Evolutionary conservation across 2,797 vertebrate genomes (phyloP), one percentile per base, ranked within the genome.

Genomic region (Cichlasoma orientale): DNA sequence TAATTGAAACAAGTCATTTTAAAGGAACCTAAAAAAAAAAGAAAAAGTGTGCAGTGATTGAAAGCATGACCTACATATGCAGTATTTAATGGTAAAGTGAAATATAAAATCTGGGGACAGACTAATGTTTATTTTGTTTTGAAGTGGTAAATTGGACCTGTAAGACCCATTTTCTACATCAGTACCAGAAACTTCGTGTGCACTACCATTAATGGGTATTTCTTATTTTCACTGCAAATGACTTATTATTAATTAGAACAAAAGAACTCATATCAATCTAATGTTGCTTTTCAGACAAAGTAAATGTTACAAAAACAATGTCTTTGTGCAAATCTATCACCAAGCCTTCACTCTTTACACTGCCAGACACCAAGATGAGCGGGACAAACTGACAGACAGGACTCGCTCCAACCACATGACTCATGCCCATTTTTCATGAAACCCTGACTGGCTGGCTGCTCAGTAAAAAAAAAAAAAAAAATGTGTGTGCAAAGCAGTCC

Each of bases 401-500:
- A 36, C 27, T 11, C 19, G 47, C 70, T n/a, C 18, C 63, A 31
- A 56, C 47, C 56, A 61, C n/a, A 29, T 36, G 57, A 71, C 59
- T 58, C 73, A 72, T 57, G 77, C 33, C 58, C 16, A 74, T 18
- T 25, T n/a, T 57, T 72, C 13, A 53, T 5, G 57, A 25, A 41
- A 56, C 41, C 21, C 52, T 72, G 71, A 77, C 80, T 75, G 70
- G 79, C 63, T 77, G 74, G 31, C 47, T 0, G 16, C 57, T 47
- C 53, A 72, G 77, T 47, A 4, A 33, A 7, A 33, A 74, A 83
- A 80, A 33, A 33, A 7, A 33, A 71, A 81, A 80, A 76, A 59
- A 8, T 19, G 38, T 78, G 77, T 82, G 75, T 72, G 80, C 63
- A 44, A 85, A 82, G 82, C 81, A 88, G 86, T 89, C 88, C 88